phyloP scores from a whole-genome alignment of 2,888 invertebrate species.

The Tolmerus cingulatus region DNA sequence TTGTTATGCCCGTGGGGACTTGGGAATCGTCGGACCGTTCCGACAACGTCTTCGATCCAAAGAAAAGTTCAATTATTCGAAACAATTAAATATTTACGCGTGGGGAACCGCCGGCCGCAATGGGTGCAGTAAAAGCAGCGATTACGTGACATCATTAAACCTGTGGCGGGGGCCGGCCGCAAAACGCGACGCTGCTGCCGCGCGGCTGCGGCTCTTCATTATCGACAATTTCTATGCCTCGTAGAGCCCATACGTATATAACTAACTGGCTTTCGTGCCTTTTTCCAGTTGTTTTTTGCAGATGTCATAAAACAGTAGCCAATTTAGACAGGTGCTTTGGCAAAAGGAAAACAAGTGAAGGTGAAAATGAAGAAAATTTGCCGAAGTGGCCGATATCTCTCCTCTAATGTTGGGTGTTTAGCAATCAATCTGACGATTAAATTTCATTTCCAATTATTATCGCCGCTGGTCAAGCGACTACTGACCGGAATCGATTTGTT shows the following conservation, averaged over 20 bases:
- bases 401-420: conserved; percentile 4
- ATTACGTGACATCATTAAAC: conserved; percentile 19
- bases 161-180: neutral
- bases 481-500: neutral
- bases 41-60: neutral
- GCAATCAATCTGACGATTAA: conserved; percentile 31
- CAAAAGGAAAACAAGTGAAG: conserved; percentile 6
- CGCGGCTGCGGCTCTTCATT: neutral
- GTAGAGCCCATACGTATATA: neutral
- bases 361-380: conserved; percentile 18
- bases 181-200: neutral
- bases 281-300: neutral
- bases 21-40: neutral
- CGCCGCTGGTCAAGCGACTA: neutral
- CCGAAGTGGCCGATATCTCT: neutral
- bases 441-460: conserved; percentile 34
- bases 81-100: conserved; percentile 21
- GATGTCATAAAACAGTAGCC: conserved; percentile 13
- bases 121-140: conserved; percentile 1
- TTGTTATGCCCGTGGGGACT: neutral
- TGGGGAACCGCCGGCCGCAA: neutral
- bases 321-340: neutral
- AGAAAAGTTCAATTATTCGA: conserved; percentile 12
- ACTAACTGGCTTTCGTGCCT: neutral
- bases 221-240: conserved; percentile 1